Conservation (phyloP, 2,888 invertebrate genomes). For the Drosophila mimica region DNA sequence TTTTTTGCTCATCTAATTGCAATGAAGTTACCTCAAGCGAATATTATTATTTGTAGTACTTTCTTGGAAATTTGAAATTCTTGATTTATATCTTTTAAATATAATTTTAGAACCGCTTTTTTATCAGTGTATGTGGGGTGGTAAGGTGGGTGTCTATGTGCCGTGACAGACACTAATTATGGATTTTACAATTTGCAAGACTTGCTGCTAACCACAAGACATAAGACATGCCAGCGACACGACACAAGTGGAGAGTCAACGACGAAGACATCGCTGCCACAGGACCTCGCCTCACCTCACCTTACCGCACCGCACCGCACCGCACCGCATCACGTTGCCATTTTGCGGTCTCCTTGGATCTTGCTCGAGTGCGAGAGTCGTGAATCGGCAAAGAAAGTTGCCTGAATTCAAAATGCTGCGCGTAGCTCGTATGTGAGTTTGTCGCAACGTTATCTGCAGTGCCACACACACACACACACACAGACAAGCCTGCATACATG, state of each 20-base stretch:
- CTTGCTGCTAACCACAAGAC: slow-evolving; percentile 77
- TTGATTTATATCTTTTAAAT: not conserved
- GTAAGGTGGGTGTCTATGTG: slow-evolving; percentile 45
- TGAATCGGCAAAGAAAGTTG: slow-evolving; percentile 36
- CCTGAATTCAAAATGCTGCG: slow-evolving; percentile 49
- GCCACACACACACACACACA: slow-evolving; percentile 25
- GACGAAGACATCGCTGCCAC: slow-evolving; percentile 34
- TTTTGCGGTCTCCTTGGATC: slow-evolving; percentile 62
- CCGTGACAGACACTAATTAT: slow-evolving; percentile 79
- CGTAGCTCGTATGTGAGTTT: slow-evolving; percentile 43
- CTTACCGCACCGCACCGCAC: not conserved
- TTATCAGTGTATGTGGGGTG: not conserved
- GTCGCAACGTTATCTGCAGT: slow-evolving; percentile 50
- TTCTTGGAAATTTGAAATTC: not conserved
- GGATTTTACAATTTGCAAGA: slow-evolving; percentile 79
- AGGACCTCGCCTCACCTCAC: slow-evolving; percentile 51
- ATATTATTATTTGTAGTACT: not conserved
- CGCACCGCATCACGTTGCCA: slow-evolving; percentile 49
- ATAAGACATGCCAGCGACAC: slow-evolving; percentile 49
- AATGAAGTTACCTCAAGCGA: not conserved
- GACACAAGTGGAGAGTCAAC: slow-evolving; percentile 26
- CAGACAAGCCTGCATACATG: slow-evolving; percentile 18
- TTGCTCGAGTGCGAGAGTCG: slow-evolving; percentile 7
- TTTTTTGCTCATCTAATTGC: not conserved
- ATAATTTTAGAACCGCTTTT: not conserved